These are phyloP conservation scores for Polymixis flavicincta DNA, from an alignment of 2,888 invertebrate genomes.

Conservation along the genomic window DNA sequence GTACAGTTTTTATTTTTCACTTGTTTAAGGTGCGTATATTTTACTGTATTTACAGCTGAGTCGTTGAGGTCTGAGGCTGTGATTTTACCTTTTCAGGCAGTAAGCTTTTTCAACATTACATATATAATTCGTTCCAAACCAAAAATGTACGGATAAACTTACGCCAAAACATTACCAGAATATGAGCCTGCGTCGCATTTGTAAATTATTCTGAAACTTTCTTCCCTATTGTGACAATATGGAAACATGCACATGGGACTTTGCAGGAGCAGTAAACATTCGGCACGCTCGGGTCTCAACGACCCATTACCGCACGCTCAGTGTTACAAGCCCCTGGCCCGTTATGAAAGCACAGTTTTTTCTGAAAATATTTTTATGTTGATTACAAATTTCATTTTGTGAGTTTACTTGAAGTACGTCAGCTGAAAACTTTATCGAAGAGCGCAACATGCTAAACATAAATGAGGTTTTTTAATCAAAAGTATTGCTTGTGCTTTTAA, in stretches of 20 bases:
- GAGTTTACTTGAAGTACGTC: conserved; percentile 23
- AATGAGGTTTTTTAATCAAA: conserved; percentile 2
- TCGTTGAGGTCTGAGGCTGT: conserved; percentile 1
- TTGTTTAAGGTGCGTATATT: conserved; percentile 32
- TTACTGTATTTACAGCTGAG: conserved; percentile 32
- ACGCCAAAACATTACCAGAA: background rate
- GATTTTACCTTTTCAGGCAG: conserved; percentile 1
- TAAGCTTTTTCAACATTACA: background rate
- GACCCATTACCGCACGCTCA: conserved; percentile 43
- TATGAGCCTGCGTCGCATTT: conserved; percentile 9
- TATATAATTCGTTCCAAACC: background rate
- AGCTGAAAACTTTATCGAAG: conserved; percentile 1
- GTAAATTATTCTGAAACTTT: conserved; percentile 26
- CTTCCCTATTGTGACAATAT: conserved; percentile 33
- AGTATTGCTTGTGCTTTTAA: background rate
- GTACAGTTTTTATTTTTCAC: conserved; percentile 19
- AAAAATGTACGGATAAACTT: background rate
- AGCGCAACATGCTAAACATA: conserved; percentile 1
- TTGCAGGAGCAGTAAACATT: conserved; percentile 27
- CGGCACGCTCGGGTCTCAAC: conserved; percentile 28
- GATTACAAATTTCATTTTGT: conserved; percentile 19
- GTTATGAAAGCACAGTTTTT: conserved; percentile 31
- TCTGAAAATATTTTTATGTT: conserved; percentile 24
- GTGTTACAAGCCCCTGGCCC: conserved; percentile 30
- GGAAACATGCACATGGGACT: conserved; percentile 27